Base-by-base conservation (phyloP, 2,888 invertebrate species). In the Apamea sordens region DNA sequence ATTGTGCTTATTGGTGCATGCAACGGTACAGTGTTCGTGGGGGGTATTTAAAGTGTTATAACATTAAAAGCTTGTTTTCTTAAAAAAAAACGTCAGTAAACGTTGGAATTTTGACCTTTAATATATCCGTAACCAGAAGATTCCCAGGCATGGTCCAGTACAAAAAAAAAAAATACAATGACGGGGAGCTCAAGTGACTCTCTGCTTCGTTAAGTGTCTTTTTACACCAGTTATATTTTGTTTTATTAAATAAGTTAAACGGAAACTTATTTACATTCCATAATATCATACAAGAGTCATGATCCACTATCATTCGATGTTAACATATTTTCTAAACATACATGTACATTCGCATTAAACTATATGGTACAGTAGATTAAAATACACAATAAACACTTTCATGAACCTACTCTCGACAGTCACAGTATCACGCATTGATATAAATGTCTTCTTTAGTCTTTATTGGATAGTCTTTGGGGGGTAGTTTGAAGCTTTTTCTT, bases 391-490 rank as follows among this genome's bases (percentile, higher is more conserved):
- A 67, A 71, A 64, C 65, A 79, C 76, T 65, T 76, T 63, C 70
- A 64, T 63, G 10, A 59, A 36, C 32, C 32, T 32, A 32, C 71
- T 73, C 84, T 72, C 24, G 13, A 59, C 72, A 67, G 28, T 64
- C 68, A 61, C 53, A 63, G 41, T 71, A 92, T 95, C 93, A 97
- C 92, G 96, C 96, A 79, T 94, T 96, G 72, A 97, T 96, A 85
- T 95, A 97, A 71, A 96, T 93, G 65, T 96, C 97, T 81, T 95
- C 94, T 85, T 93, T 95, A 10, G 90, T 92, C 84, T 93, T 94
- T 21, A 88, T 80, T 1, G 95, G 94, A 81, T 95, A 95, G 87
- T 96, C 96, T 89, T 96, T 97, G 24, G 96, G 96, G 3, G 97
- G 97, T 82, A 96, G 86, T 87, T 95, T 96, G 85, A 94, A 95